Evolutionary conservation across 2,797 vertebrate species (phyloP).

Genomic region (Cyprinella venusta): DNA sequence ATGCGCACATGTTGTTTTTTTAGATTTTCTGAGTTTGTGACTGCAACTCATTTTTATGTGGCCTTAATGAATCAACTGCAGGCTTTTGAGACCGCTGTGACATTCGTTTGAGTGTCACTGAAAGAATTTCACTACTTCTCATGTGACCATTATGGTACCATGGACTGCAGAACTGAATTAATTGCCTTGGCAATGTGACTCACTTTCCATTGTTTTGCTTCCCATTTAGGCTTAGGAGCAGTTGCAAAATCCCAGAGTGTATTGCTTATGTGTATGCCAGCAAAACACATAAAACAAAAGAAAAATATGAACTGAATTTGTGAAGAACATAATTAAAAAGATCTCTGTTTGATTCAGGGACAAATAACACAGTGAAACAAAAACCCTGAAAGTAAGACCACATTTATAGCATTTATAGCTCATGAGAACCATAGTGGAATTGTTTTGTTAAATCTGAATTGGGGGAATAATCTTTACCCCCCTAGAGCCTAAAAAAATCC

Average conservation of each 20-base stretch:
- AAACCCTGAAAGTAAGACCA: constrained; percentile 15
- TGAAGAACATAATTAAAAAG: constrained; percentile 37
- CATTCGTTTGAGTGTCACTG: constrained; percentile 49
- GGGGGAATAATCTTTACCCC: constrained; percentile 61
- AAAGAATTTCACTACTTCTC: constrained; percentile 50
- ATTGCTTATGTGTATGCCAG: constrained; percentile 40
- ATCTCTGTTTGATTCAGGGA: constrained; percentile 7
- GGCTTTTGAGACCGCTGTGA: constrained; percentile 29
- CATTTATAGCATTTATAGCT: background rate
- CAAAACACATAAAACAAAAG: constrained; percentile 33
- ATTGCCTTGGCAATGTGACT: constrained; percentile 57
- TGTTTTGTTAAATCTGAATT: constrained; percentile 48
- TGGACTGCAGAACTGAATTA: constrained; percentile 59
- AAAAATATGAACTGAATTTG: constrained; percentile 14
- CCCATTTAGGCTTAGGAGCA: constrained; percentile 41
- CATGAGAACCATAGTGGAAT: constrained; percentile 47
- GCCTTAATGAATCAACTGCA: constrained; percentile 58
- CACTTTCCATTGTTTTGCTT: constrained; percentile 47
- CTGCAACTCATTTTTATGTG: constrained; percentile 47
- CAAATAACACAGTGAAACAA: constrained; percentile 27
- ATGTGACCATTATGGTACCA: constrained; percentile 56
- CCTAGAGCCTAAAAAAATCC: background rate
- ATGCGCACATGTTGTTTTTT: constrained; percentile 7
- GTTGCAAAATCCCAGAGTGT: constrained; percentile 37
- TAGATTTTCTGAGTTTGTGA: constrained; percentile 24